Evolutionary conservation across 2,888 invertebrate species (phyloP).

Genomic region (Nematopogon swammerdamellus): DNA sequence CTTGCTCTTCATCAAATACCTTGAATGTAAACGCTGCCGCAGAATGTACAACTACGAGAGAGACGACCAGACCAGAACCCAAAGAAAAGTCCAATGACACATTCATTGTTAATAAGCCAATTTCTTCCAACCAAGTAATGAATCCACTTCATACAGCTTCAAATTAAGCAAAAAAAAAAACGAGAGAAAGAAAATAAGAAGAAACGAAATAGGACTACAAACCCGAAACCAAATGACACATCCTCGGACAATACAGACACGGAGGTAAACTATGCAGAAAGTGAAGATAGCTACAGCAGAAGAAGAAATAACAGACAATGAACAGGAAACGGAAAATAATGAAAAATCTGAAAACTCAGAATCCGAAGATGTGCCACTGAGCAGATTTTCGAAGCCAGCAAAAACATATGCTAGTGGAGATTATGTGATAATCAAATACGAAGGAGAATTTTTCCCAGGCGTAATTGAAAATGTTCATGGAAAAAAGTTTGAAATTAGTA

Average conservation of each 20-base stretch:
- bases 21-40: constrained; percentile 1
- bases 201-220: constrained; percentile 5
- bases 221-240: constrained; percentile 2
- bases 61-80: constrained; percentile 8
- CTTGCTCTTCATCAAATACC: constrained; percentile 5
- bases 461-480: constrained; percentile 11
- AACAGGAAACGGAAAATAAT: background rate
- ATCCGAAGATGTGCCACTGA: constrained; percentile 2
- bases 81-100: constrained; percentile 7
- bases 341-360: background rate
- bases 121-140: constrained; percentile 9
- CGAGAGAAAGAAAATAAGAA: constrained; percentile 5
- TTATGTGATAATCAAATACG: constrained; percentile 10
- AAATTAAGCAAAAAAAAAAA: constrained; percentile 4
- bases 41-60: constrained; percentile 7
- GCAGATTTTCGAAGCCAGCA: background rate
- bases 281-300: constrained; percentile 7
- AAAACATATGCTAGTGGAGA: no score
- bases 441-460: constrained; percentile 12
- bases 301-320: constrained; percentile 8
- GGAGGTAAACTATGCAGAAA: constrained; percentile 8
- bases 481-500: constrained; percentile 11
- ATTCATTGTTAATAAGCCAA: constrained; percentile 8
- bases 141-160: constrained; percentile 8
- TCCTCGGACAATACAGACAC: constrained; percentile 4